phyloP scores from a whole-genome alignment of 1,140 invertebrate genomes.

The Drosophila pandora region DNA sequence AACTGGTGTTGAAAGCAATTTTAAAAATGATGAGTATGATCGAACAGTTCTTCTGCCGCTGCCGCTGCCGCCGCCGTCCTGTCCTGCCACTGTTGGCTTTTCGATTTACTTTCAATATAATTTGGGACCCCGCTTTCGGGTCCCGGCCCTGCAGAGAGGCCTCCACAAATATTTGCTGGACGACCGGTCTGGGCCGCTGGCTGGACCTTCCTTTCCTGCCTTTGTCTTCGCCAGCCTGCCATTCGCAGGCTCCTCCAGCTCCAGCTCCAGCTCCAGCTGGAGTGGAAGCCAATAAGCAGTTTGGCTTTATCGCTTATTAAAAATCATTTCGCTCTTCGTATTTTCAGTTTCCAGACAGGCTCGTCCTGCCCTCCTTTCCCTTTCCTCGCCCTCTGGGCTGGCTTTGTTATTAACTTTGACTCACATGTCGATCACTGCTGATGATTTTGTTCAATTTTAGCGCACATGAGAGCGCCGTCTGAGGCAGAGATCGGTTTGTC shows the following conservation, averaged over 20 bases:
- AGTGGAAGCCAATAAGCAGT: constrained; percentile 82
- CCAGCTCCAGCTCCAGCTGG: background rate
- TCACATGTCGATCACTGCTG: constrained; percentile 83
- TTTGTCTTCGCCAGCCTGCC: constrained; percentile 21
- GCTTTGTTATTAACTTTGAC: constrained; percentile 80
- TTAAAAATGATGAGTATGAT: constrained; percentile 84
- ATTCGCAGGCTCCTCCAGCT: constrained; percentile 23
- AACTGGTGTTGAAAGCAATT: constrained; percentile 84
- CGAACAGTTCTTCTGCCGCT: constrained; percentile 59
- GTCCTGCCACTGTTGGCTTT: constrained; percentile 68
- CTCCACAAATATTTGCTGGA: constrained; percentile 64
- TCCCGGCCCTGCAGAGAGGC: background rate
- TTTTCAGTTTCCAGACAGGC: constrained; percentile 69
- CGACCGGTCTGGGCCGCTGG: background rate
- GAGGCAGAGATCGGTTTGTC: background rate
- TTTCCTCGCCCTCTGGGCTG: constrained; percentile 23
- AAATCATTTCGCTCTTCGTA: constrained; percentile 84
- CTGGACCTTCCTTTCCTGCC: constrained; percentile 30
- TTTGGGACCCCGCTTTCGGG: constrained; percentile 26
- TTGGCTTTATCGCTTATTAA: constrained; percentile 84
- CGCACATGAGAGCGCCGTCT: constrained; percentile 79
- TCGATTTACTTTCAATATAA: constrained; percentile 81
- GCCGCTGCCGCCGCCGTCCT: constrained; percentile 15
- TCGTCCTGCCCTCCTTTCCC: constrained; percentile 7
- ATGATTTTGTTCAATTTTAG: constrained; percentile 83